Conservation (phyloP, 1,140 invertebrate genomes). For the Drosophila lacteicornis region DNA sequence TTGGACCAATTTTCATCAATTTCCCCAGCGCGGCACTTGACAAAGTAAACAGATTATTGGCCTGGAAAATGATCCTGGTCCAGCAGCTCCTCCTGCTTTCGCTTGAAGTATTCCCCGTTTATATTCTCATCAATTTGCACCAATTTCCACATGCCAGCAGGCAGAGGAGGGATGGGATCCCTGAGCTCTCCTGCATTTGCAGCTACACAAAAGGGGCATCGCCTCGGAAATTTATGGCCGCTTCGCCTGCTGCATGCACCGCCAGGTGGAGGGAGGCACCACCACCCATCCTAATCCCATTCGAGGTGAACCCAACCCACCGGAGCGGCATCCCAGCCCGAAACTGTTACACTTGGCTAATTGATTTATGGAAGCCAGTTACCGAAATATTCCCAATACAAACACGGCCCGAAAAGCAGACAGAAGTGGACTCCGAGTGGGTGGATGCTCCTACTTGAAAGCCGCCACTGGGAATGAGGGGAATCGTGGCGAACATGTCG, state of each 20-base stretch:
- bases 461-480: neutral
- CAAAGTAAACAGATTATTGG: slow-evolving; percentile 36
- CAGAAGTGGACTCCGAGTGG: slow-evolving; percentile 32
- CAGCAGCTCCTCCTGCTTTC: slow-evolving; percentile 11
- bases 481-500: slow-evolving; percentile 40
- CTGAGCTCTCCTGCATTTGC: slow-evolving; percentile 55
- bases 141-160: slow-evolving; percentile 35
- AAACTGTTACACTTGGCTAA: slow-evolving; percentile 71
- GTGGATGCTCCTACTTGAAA: slow-evolving; percentile 41
- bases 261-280: slow-evolving; percentile 3
- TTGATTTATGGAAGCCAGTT: slow-evolving; percentile 69
- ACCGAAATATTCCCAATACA: slow-evolving; percentile 52
- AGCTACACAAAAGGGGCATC: slow-evolving; percentile 67
- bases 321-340: too few relatives aligned
- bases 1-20: slow-evolving; percentile 43
- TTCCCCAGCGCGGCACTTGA: slow-evolving; percentile 39
- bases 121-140: slow-evolving; percentile 55
- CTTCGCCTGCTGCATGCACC: slow-evolving; percentile 51
- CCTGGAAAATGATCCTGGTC: slow-evolving; percentile 8
- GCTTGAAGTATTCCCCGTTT: slow-evolving; percentile 29
- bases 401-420: slow-evolving; percentile 28
- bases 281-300: neutral
- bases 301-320: slow-evolving; percentile 1
- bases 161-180: slow-evolving; percentile 16
- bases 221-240: slow-evolving; percentile 62